Conservation (phyloP, 2,113 vertebrate species). For the Cettia cetti region DNA sequence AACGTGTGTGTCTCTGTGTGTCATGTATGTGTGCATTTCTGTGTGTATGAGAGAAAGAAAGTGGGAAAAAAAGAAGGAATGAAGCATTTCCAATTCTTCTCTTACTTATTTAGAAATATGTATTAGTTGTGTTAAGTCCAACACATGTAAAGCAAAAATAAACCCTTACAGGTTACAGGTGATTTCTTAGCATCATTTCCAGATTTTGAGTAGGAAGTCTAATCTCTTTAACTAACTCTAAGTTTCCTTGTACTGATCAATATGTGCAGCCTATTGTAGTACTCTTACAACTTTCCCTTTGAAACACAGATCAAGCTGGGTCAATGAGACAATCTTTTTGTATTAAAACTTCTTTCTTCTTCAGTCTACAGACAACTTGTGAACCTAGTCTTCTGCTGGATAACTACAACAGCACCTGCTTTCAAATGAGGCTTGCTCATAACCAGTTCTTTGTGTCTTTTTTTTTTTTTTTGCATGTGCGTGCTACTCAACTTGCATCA, state of each 20-base stretch:
- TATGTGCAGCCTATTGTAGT: constrained; percentile 54
- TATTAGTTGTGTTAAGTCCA: neutral
- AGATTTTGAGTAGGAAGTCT: constrained; percentile 43
- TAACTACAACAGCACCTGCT: neutral
- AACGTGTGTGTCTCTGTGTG: neutral
- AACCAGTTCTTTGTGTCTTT: neutral
- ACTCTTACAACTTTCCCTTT: constrained; percentile 63
- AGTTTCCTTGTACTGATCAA: constrained; percentile 51
- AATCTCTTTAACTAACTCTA: constrained; percentile 57
- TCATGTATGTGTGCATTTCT: neutral
- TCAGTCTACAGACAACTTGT: constrained; percentile 19
- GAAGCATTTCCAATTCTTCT: neutral
- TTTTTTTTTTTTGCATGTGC: neutral
- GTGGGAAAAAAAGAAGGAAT: neutral
- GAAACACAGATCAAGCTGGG: constrained; percentile 67
- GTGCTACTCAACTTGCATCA: neutral
- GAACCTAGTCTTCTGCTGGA: neutral
- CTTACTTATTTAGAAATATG: neutral
- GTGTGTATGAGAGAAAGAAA: neutral
- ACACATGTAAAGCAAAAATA: neutral
- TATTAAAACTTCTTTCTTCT: constrained; percentile 30
- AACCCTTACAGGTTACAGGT: constrained; percentile 23
- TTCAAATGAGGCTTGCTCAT: constrained; percentile 32
- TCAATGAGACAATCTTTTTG: constrained; percentile 49
- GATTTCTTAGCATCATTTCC: constrained; percentile 18